Evolutionary conservation across 2,888 invertebrate species (phyloP).

Genomic region (Arctia plantaginis): DNA sequence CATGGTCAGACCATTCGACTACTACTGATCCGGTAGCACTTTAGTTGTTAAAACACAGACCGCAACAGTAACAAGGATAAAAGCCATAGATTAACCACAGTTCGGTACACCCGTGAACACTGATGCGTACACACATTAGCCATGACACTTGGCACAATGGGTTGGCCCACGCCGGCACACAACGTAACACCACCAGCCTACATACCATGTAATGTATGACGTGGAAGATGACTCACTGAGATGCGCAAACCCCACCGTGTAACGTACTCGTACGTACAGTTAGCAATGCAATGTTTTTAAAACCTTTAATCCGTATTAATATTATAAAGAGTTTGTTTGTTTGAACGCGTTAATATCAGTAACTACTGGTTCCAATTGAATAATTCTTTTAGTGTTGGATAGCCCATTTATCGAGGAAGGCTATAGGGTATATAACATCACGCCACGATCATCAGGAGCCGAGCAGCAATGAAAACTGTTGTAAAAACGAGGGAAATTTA

Average conservation of each 20-base stretch:
- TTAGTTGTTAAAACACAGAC: neutral
- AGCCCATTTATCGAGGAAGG: no score
- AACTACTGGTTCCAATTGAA: no score
- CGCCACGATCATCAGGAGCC: no score
- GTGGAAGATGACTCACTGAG: constrained; percentile 16
- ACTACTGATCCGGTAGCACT: neutral
- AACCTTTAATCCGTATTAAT: neutral
- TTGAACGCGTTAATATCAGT: neutral
- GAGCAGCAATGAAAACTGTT: no score
- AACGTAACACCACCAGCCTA: constrained; percentile 20
- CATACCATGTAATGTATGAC: constrained; percentile 3
- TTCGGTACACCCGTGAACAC: constrained; percentile 2
- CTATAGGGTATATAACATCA: no score
- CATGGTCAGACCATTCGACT: neutral
- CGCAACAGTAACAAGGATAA: neutral
- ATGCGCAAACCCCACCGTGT: constrained; percentile 1
- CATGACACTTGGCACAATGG: constrained; percentile 21
- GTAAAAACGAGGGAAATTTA: no score
- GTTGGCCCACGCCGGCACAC: constrained; percentile 18
- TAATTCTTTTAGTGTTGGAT: no score
- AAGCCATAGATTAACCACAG: neutral
- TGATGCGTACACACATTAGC: constrained; percentile 11
- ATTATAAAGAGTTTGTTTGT: no score
- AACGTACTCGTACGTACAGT: neutral
- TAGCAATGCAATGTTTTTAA: neutral